Evolutionary conservation across 2,113 vertebrate genomes (phyloP).

Genomic region (Mugil cephalus): DNA sequence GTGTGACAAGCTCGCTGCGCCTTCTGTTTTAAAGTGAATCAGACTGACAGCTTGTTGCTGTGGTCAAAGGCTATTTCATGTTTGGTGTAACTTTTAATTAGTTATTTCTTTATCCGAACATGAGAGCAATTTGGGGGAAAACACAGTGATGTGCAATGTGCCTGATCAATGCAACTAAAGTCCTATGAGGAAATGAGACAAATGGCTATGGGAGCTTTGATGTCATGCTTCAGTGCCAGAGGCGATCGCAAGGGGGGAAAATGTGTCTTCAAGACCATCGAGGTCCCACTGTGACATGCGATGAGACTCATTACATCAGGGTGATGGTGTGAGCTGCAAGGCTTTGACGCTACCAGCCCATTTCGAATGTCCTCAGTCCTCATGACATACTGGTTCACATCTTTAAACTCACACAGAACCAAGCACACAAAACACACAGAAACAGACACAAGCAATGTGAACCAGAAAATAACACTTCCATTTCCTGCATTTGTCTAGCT

Average conservation of each 20-base stretch:
- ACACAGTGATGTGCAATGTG: background rate
- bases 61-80: background rate
- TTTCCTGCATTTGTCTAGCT: conserved; percentile 25
- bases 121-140: conserved; percentile 4
- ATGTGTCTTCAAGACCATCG: conserved; percentile 27
- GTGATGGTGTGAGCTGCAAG: conserved; percentile 25
- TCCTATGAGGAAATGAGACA: conserved; percentile 4
- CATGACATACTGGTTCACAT: conserved; percentile 7
- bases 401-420: conserved; percentile 18
- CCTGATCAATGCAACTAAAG: conserved; percentile 17
- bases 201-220: conserved; percentile 30
- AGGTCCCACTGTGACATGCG: conserved; percentile 47
- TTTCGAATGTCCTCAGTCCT: conserved; percentile 28
- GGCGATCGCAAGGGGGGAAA: conserved; percentile 21
- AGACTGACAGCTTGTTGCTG: background rate
- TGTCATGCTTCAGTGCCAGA: background rate
- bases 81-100: conserved; percentile 25
- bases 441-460: background rate
- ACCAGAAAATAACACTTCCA: background rate
- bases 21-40: background rate
- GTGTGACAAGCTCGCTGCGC: no score
- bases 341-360: conserved; percentile 13
- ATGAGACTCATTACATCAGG: conserved; percentile 50
- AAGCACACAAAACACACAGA: conserved; percentile 19
- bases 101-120: conserved; percentile 12